Conservation (phyloP, 2,888 invertebrate genomes). For the Leptothorax acervorum region DNA sequence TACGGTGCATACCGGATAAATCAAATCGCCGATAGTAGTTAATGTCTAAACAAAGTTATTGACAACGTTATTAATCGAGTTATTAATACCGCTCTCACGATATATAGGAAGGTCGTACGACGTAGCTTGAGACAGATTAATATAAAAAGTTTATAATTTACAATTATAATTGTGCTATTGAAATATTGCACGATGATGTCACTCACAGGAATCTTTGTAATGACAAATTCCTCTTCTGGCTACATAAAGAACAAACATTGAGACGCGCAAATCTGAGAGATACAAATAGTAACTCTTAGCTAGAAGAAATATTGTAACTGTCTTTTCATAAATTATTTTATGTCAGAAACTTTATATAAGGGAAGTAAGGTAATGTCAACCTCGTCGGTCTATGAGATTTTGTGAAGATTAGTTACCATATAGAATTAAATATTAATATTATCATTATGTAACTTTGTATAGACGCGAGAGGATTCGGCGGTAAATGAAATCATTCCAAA, state of each 20-base stretch:
- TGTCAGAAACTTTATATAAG: neutral
- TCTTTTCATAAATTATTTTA: neutral
- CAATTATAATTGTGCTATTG: slow-evolving; percentile 11
- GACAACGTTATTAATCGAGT: slow-evolving; percentile 18
- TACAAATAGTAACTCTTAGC: neutral
- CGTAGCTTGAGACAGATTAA: neutral
- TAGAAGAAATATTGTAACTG: neutral
- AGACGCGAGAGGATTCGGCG: neutral
- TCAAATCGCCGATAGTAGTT: slow-evolving; percentile 23
- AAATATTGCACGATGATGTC: neutral
- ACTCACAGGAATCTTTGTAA: neutral
- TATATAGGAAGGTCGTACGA: neutral
- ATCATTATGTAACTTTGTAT: slow-evolving; percentile 18
- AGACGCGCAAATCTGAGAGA: neutral
- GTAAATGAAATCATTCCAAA: slow-evolving; percentile 26
- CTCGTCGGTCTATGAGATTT: neutral
- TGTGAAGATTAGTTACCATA: neutral
- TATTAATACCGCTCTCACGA: neutral
- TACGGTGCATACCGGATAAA: slow-evolving; percentile 26
- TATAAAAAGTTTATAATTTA: neutral
- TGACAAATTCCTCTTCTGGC: neutral
- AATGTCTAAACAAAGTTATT: slow-evolving; percentile 14
- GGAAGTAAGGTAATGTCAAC: neutral
- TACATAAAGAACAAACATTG: neutral
- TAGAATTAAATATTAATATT: neutral